Percentiles rank a stretch among this genome's conserved stretches.
Conservation (phyloP, 2,113 vertebrate species). For the Rhadina sibilatrix region DNA sequence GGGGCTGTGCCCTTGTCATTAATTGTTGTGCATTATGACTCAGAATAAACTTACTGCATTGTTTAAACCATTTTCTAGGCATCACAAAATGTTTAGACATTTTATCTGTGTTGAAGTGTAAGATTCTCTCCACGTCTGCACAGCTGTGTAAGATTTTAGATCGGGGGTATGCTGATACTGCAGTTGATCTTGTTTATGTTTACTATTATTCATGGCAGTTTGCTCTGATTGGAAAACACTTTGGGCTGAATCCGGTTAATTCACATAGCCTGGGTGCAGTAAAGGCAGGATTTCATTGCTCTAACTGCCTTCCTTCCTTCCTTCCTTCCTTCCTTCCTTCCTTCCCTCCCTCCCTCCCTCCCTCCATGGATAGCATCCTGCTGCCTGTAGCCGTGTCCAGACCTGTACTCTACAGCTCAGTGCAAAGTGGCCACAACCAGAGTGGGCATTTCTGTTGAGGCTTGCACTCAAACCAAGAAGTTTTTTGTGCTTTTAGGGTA, state of each 20-base stretch:
- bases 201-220: background rate
- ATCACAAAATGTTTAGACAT: background rate
- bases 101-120: background rate
- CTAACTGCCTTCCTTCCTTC: background rate
- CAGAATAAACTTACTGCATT: background rate
- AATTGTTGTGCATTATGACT: conserved; percentile 18
- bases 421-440: background rate
- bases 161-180: background rate
- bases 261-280: background rate
- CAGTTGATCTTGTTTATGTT: background rate
- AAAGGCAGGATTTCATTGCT: background rate
- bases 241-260: background rate
- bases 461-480: background rate
- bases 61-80: background rate
- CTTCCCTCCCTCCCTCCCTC: background rate
- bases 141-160: background rate
- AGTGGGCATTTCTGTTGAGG: background rate
- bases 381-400: background rate
- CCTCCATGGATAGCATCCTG: background rate
- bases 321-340: background rate
- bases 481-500: background rate
- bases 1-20: background rate
- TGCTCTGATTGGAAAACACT: background rate
- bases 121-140: background rate
- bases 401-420: background rate